Percentiles rank a stretch among this genome's conserved stretches.
phyloP scores from a whole-genome alignment of 2,797 vertebrate species.

The Anas bernieri region DNA sequence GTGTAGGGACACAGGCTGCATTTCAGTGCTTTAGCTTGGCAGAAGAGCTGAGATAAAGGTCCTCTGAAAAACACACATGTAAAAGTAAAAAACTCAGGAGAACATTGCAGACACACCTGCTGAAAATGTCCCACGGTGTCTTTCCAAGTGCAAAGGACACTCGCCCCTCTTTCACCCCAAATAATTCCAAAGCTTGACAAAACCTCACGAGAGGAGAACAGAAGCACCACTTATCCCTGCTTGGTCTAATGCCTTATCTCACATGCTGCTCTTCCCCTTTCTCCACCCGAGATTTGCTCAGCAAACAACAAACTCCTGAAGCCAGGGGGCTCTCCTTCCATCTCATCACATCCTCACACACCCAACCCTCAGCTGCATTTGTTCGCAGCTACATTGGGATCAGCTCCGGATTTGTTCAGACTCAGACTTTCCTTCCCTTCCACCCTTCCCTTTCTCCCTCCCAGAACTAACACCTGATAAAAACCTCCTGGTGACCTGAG shows the following conservation, averaged over 20 bases:
- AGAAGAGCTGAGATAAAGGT: constrained; percentile 75
- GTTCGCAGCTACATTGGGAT: rapidly evolving
- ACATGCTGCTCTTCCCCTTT: background rate
- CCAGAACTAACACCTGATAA: too few relatives aligned
- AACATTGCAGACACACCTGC: rapidly evolving
- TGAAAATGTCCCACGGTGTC: background rate
- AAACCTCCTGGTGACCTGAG: background rate
- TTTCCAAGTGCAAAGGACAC: background rate
- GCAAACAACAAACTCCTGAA: rapidly evolving
- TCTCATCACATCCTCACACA: background rate
- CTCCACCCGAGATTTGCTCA: background rate
- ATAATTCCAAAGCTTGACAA: background rate
- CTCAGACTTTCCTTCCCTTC: too few relatives aligned
- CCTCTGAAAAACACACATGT: constrained; percentile 45
- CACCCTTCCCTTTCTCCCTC: too few relatives aligned
- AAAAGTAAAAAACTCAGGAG: background rate
- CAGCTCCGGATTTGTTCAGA: rapidly evolving
- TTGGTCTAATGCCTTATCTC: rapidly evolving
- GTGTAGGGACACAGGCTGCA: constrained; percentile 87
- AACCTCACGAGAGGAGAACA: rapidly evolving
- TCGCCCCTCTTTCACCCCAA: background rate
- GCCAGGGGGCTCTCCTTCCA: background rate
- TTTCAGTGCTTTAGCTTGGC: constrained; percentile 77
- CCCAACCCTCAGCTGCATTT: background rate
- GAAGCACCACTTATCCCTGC: background rate